phyloP scores from a whole-genome alignment of 2,888 invertebrate genomes.

The Cryptops parisi region DNA sequence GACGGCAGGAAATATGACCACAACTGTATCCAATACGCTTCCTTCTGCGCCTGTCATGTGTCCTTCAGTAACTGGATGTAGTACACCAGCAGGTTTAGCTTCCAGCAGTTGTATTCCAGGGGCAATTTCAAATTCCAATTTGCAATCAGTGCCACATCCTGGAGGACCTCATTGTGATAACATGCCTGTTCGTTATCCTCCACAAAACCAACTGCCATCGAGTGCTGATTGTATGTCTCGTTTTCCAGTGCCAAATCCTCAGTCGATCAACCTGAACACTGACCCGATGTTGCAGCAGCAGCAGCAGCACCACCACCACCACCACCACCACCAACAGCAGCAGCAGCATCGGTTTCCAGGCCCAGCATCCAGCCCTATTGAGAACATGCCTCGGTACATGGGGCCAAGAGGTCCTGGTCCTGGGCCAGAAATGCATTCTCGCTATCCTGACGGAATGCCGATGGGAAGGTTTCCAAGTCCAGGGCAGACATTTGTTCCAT shows the following conservation, averaged over 20 bases:
- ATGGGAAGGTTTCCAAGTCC: conserved; percentile 19
- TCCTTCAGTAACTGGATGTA: background rate
- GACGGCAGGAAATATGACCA: background rate
- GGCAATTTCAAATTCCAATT: background rate
- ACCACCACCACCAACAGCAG: conserved; percentile 15
- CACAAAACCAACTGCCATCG: conserved; percentile 11
- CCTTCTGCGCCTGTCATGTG: conserved; percentile 4
- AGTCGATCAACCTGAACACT: conserved; percentile 15
- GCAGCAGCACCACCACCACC: conserved; percentile 18
- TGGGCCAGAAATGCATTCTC: conserved; percentile 22
- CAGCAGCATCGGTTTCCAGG: conserved; percentile 18
- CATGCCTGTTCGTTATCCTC: conserved; percentile 20
- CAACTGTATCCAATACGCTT: background rate
- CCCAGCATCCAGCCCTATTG: conserved; percentile 3
- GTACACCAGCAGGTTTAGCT: background rate
- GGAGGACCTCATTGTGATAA: conserved; percentile 7
- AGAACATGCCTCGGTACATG: conserved; percentile 8
- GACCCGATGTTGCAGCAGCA: conserved; percentile 16
- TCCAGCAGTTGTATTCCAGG: background rate
- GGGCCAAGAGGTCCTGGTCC: conserved; percentile 16
- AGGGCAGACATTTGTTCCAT: conserved; percentile 12
- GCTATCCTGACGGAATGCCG: conserved; percentile 17
- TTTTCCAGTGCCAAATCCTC: conserved; percentile 28
- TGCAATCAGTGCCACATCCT: background rate
- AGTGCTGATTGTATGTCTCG: conserved; percentile 22